Evolutionary conservation across 1,140 invertebrate genomes (phyloP), one percentile per base, ranked within the genome.

Genomic region (Trachelipus rathkii): DNA sequence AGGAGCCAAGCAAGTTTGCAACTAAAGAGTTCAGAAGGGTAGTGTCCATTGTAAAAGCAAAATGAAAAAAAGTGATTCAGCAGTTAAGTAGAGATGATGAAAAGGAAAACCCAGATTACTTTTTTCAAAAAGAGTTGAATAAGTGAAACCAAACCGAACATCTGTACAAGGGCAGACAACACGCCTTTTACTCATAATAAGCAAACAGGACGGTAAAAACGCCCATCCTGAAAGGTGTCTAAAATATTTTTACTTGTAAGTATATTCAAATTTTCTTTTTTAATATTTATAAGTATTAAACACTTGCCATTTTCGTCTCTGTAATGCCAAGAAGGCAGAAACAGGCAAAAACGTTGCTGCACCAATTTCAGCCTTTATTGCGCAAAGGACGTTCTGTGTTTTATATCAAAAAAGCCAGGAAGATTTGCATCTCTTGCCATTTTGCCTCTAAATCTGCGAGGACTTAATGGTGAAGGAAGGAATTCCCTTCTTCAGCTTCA

Each of bases 401-500:
- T 75, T 23, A 75, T 75, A 43, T 60, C 33, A 24, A 75, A 75
- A 43, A 75, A 53, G 2, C 73, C 73, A 11, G 73, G 73, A 9
- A 68, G n/a, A 0, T 24, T 11, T 45, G 60, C 73, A 75, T 24
- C 73, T 33, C n/a, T n/a, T 44, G 3, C 73, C 73, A 0, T 44
- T n/a, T 24, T n/a, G 33, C 24, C 23, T 75, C 73, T 43, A 43
- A 60, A 46, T 66, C 53, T 15, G 68, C 21, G 11, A 75, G 43
- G 8, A 68, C 19, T 67, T 10, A 6, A 75, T 24, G 0, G 73
- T 24, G 43, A 75, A 53, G 8, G 73, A 75, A 3, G 19, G 73
- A 53, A 67, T 75, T 10, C 33, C 67, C 50, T 21, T 43, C 24
- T 44, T 75, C 50, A 15, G 50, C 50, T 19, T 60, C 50, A 15